Percentiles rank a stretch among this genome's conserved stretches.
These are phyloP conservation scores for Lingula anatina DNA, from an alignment of 2,888 invertebrate species.

Conservation along the genomic window DNA sequence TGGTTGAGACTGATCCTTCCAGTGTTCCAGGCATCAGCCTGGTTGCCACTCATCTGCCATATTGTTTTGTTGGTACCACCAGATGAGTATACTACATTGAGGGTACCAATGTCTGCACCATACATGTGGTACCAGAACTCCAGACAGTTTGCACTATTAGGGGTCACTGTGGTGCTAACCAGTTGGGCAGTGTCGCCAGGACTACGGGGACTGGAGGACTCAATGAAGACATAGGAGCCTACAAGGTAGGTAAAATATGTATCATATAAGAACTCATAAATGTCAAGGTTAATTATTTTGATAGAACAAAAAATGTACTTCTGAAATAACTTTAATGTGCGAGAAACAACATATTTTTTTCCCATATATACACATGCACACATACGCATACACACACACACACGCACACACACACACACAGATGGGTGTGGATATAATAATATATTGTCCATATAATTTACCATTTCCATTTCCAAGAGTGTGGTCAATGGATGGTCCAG, in stretches of 20 bases:
- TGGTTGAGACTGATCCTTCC: too few relatives aligned
- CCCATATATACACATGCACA: too few relatives aligned
- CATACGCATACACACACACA: too few relatives aligned
- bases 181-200: conserved; percentile 58
- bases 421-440: too few relatives aligned
- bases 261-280: too few relatives aligned
- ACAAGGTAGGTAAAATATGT: conserved; percentile 1
- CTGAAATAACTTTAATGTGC: too few relatives aligned
- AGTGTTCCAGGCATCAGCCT: conserved; percentile 29
- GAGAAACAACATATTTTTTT: too few relatives aligned
- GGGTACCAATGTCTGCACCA: conserved; percentile 28
- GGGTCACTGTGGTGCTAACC: conserved; percentile 19
- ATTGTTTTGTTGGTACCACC: conserved; percentile 14
- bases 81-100: conserved; percentile 19
- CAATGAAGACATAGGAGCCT: conserved; percentile 36
- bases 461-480: conserved; percentile 16
- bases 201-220: conserved; percentile 56
- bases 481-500: conserved; percentile 37
- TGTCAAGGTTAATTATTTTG: too few relatives aligned
- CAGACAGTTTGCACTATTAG: conserved; percentile 26
- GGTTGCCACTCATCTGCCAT: conserved; percentile 29
- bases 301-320: too few relatives aligned
- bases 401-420: too few relatives aligned
- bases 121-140: conserved; percentile 46
- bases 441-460: too few relatives aligned